These are phyloP conservation scores for Danionella dracula DNA, from an alignment of 2,797 vertebrate species.

Conservation along the genomic window DNA sequence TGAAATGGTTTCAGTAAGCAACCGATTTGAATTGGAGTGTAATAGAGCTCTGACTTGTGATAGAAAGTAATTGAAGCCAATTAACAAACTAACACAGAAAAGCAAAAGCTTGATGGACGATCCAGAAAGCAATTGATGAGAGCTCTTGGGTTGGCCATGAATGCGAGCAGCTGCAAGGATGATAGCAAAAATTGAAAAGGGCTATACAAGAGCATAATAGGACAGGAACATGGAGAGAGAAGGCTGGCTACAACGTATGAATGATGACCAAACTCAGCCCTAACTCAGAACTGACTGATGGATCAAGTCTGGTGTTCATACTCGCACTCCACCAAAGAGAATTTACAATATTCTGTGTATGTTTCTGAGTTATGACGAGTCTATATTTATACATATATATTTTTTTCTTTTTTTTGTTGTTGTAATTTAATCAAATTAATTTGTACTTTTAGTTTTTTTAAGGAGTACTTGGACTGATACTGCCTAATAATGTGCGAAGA, in stretches of 20 bases:
- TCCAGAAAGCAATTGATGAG: conserved; percentile 7
- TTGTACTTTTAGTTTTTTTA: no score
- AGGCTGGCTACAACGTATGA: not conserved
- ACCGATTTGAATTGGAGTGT: not conserved
- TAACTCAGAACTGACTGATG: not conserved
- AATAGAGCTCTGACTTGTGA: not conserved
- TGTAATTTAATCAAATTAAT: no score
- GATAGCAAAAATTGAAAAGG: not conserved
- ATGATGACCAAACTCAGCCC: not conserved
- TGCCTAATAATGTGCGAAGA: no score
- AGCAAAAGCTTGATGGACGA: conserved; percentile 9
- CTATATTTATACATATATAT: no score
- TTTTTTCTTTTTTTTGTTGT: no score
- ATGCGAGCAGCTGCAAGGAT: conserved; percentile 37
- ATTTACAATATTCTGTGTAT: no score
- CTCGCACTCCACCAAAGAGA: no score
- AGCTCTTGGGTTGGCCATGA: conserved; percentile 16
- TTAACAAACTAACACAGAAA: conserved; percentile 16
- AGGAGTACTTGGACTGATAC: no score
- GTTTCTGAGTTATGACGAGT: no score
- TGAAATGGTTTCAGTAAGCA: no score
- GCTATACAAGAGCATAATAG: not conserved
- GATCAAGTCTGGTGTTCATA: no score
- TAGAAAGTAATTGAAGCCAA: not conserved
- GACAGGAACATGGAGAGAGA: conserved; percentile 3